These are phyloP conservation scores for Drosophila baimaii DNA, from an alignment of 1,140 invertebrate species.

Conservation along the genomic window DNA sequence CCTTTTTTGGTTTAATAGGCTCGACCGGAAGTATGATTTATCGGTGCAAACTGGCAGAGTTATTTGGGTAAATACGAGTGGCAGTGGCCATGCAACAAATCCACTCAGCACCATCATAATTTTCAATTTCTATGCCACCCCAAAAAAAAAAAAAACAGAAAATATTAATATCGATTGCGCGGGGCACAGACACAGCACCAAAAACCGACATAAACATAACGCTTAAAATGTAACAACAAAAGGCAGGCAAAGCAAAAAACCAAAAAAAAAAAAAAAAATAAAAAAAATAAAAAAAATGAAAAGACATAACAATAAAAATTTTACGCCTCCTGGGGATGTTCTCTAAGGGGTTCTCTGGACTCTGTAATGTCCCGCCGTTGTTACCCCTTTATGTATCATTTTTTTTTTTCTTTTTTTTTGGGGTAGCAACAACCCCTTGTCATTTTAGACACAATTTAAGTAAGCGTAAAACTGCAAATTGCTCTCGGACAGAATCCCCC, in stretches of 20 bases:
- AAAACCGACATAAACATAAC: constrained; percentile 54
- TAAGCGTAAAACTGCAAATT: constrained; percentile 83
- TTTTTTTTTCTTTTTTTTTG: constrained; percentile 7
- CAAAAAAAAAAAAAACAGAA: constrained; percentile 33
- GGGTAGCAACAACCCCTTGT: constrained; percentile 57
- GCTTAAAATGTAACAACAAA: constrained; percentile 50
- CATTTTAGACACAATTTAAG: constrained; percentile 81
- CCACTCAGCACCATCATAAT: constrained; percentile 61
- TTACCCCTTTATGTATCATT: constrained; percentile 24
- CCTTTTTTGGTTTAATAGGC: not conserved
- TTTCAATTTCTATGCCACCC: constrained; percentile 73
- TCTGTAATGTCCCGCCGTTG: not conserved
- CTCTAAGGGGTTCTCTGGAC: constrained; percentile 10
- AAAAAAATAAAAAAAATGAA: constrained; percentile 62
- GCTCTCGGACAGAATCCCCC: constrained; percentile 61
- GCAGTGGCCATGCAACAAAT: constrained; percentile 33
- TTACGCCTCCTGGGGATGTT: constrained; percentile 53
- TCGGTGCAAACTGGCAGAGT: constrained; percentile 15
- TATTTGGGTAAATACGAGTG: constrained; percentile 17
- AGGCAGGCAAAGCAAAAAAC: constrained; percentile 7
- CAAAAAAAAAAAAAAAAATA: constrained; percentile 20
- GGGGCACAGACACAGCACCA: constrained; percentile 2
- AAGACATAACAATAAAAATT: constrained; percentile 78
- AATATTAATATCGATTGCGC: constrained; percentile 78
- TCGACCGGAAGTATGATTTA: constrained; percentile 28